phyloP scores from a whole-genome alignment of 2,113 vertebrate genomes.

The Miniopterus natalensis region DNA sequence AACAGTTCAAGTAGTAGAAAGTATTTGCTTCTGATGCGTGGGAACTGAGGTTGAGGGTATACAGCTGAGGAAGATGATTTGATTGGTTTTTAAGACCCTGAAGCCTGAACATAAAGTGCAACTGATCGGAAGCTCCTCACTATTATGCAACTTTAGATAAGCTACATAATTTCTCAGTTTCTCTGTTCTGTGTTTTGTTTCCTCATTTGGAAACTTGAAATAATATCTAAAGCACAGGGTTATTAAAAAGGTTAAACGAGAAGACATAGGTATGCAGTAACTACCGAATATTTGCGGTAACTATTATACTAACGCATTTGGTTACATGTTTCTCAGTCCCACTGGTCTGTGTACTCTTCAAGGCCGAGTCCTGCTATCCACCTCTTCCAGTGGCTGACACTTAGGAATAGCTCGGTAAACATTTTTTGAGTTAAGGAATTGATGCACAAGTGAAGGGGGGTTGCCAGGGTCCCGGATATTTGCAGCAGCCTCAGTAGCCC shows the following conservation, averaged over 20 bases:
- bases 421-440: neutral
- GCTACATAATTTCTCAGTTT: neutral
- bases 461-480: neutral
- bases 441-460: neutral
- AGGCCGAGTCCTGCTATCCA: neutral
- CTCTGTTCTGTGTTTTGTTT: neutral
- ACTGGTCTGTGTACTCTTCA: neutral
- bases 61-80: neutral
- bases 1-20: neutral
- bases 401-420: neutral
- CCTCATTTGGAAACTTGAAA: neutral
- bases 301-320: neutral
- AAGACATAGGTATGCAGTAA: neutral
- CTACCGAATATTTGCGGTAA: neutral
- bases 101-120: neutral
- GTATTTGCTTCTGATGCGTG: neutral
- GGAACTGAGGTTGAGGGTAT: neutral
- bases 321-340: neutral
- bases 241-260: slow-evolving; percentile 39
- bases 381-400: neutral
- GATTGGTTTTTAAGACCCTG: neutral
- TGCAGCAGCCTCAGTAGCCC: neutral
- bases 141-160: neutral
- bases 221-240: neutral
- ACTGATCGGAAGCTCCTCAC: neutral